Conservation (phyloP, 1,140 invertebrate genomes). For the Potamilus streckersoni region DNA sequence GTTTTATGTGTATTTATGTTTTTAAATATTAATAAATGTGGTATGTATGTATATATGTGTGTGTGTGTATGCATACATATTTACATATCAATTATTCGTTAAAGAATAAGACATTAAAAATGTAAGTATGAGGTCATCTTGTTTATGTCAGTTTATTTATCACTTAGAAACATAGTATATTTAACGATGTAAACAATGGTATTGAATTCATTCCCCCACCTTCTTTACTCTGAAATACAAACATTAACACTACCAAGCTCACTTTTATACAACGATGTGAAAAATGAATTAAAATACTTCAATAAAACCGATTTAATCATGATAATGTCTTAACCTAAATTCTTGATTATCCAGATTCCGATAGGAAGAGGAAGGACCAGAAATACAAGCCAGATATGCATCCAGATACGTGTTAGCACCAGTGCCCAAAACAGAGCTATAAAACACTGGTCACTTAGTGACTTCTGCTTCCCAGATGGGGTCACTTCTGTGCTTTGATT, state of each 20-base stretch:
- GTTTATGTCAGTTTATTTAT: too few species aligned
- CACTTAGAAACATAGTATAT: too few species aligned
- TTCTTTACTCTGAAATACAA: not conserved
- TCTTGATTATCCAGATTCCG: conserved; percentile 75
- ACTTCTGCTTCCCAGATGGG: conserved; percentile 28
- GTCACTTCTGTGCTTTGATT: conserved; percentile 4
- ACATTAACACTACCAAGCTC: conserved; percentile 42
- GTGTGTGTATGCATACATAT: too few species aligned
- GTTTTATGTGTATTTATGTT: too few species aligned
- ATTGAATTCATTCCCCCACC: too few species aligned
- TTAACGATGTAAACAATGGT: too few species aligned
- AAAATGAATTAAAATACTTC: conserved; percentile 18
- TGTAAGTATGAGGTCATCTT: too few species aligned
- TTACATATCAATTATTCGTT: too few species aligned
- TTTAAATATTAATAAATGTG: too few species aligned
- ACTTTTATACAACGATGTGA: conserved; percentile 53
- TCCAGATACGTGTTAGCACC: conserved; percentile 78
- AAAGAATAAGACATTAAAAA: too few species aligned
- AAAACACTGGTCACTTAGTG: conserved; percentile 74
- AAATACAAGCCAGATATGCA: conserved; percentile 77
- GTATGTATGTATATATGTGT: too few species aligned
- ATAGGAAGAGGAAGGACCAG: conserved; percentile 77
- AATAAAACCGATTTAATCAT: conserved; percentile 5
- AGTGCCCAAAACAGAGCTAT: conserved; percentile 78
- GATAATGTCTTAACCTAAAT: conserved; percentile 66